Evolutionary conservation across 1,140 invertebrate species (phyloP).

Genomic region (Calliopsis andreniformis): DNA sequence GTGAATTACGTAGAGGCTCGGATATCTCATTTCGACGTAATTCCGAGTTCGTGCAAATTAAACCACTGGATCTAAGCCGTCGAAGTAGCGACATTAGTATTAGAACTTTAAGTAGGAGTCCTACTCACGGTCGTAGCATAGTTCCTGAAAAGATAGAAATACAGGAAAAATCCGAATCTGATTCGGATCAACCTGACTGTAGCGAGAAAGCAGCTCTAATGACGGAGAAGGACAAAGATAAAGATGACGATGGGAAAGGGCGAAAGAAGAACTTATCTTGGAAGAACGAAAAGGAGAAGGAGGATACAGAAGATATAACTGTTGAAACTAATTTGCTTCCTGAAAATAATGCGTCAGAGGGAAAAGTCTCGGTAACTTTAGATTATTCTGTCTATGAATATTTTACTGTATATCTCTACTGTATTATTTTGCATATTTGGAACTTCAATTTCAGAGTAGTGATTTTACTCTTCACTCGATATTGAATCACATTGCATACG

Average conservation of each 20-base stretch:
- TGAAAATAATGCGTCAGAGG: slow-evolving; percentile 57
- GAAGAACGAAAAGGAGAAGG: slow-evolving; percentile 74
- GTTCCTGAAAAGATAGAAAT: slow-evolving; percentile 67
- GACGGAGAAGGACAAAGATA: slow-evolving; percentile 67
- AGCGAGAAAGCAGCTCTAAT: slow-evolving; percentile 75
- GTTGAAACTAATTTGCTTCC: slow-evolving; percentile 78
- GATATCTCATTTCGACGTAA: slow-evolving; percentile 71
- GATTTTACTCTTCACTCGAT: slow-evolving; percentile 83
- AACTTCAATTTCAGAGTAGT: slow-evolving; percentile 56
- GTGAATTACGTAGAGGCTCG: slow-evolving; percentile 72
- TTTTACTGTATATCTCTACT: neutral
- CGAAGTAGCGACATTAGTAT: slow-evolving; percentile 75
- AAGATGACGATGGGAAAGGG: slow-evolving; percentile 68
- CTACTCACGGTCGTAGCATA: slow-evolving; percentile 67
- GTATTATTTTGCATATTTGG: neutral
- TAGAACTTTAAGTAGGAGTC: slow-evolving; percentile 73
- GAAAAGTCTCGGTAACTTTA: slow-evolving; percentile 63
- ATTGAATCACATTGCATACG: slow-evolving; percentile 84
- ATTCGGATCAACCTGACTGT: slow-evolving; percentile 76
- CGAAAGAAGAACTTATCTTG: slow-evolving; percentile 76
- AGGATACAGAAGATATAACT: slow-evolving; percentile 75
- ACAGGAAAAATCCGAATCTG: slow-evolving; percentile 75
- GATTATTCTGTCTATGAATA: neutral
- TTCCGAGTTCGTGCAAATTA: slow-evolving; percentile 71
- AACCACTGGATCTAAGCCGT: slow-evolving; percentile 72